Conservation (phyloP, 2,888 invertebrate species). For the Thalpophila matura region DNA sequence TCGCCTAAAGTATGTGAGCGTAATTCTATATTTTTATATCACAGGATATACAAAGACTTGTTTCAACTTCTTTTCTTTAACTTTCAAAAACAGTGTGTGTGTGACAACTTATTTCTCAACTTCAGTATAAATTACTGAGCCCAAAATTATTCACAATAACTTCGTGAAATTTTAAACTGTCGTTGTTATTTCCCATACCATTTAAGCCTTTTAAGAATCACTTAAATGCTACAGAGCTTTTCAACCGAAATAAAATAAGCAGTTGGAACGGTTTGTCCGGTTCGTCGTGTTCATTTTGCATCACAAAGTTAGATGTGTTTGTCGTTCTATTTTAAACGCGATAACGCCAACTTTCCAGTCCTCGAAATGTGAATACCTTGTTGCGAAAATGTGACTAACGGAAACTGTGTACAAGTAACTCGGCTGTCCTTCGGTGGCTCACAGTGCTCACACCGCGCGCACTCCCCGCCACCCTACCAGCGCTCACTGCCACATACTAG, state of each 20-base stretch:
- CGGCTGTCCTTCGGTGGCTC: constrained; percentile 77
- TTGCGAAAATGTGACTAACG: constrained; percentile 91
- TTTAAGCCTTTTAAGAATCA: constrained; percentile 50
- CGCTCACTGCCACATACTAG: constrained; percentile 24
- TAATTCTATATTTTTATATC: constrained; percentile 52
- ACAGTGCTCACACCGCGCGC: constrained; percentile 42
- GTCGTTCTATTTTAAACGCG: constrained; percentile 90
- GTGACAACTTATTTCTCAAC: constrained; percentile 9
- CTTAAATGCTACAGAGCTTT: constrained; percentile 56
- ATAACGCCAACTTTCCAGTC: constrained; percentile 90
- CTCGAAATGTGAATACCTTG: constrained; percentile 91
- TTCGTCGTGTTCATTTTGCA: constrained; percentile 86
- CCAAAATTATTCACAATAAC: constrained; percentile 14
- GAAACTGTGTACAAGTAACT: constrained; percentile 90
- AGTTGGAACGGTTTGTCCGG: constrained; percentile 70
- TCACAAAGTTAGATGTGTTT: constrained; percentile 90
- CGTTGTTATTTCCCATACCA: constrained; percentile 26
- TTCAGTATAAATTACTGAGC: constrained; percentile 6
- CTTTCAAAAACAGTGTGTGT: constrained; percentile 16
- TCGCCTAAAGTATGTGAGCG: constrained; percentile 69
- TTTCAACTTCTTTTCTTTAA: constrained; percentile 26
- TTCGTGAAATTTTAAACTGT: constrained; percentile 24
- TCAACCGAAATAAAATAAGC: constrained; percentile 65
- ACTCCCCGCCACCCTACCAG: constrained; percentile 39
- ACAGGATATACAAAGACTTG: constrained; percentile 29